Evolutionary conservation across 2,113 vertebrate species (phyloP).

Genomic region (Larimichthys polyactis): DNA sequence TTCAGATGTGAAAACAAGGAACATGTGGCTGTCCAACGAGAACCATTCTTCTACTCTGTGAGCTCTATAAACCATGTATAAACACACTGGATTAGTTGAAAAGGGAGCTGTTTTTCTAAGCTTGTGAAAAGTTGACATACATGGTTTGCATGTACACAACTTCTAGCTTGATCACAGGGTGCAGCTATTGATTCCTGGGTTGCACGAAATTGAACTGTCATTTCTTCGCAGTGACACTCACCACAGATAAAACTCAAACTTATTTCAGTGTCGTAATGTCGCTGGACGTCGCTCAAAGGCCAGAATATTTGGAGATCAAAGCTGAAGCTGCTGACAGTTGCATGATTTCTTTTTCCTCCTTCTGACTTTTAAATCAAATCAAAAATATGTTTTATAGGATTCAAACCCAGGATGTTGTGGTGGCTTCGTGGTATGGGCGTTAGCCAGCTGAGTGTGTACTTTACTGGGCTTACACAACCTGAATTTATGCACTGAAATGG

Average conservation of each 20-base stretch:
- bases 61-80: neutral
- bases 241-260: neutral
- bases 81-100: neutral
- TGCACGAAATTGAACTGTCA: neutral
- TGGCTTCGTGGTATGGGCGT: slow-evolving; percentile 23
- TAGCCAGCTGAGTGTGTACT: slow-evolving; percentile 29
- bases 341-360: neutral
- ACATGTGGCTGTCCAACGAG: neutral
- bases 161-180: neutral
- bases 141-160: neutral
- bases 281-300: neutral
- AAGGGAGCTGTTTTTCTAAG: neutral
- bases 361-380: slow-evolving; percentile 18
- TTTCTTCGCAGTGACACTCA: neutral
- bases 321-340: neutral
- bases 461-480: slow-evolving; percentile 13
- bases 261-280: neutral
- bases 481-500: slow-evolving; percentile 24
- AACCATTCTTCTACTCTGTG: too few species aligned
- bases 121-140: neutral
- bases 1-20: neutral
- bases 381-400: slow-evolving; percentile 47
- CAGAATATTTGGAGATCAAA: neutral
- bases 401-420: slow-evolving; percentile 44
- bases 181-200: neutral